These are phyloP conservation scores for Papilio aristodemus DNA, from an alignment of 1,140 invertebrate species.

Conservation along the genomic window DNA sequence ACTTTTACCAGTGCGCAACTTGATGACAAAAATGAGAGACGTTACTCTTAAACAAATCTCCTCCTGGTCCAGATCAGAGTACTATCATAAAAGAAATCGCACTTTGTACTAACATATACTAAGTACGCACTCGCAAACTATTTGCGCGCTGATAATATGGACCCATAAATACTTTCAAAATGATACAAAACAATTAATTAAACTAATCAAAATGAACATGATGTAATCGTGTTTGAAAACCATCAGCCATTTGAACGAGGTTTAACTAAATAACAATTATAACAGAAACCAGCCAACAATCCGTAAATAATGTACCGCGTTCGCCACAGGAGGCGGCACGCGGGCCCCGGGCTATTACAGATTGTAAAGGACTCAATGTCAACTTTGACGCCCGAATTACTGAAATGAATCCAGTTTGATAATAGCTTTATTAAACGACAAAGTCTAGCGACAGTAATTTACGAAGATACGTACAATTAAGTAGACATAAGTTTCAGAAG, in stretches of 20 bases:
- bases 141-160: no score
- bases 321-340: background rate
- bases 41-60: no score
- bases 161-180: no score
- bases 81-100: no score
- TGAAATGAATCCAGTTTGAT: constrained; percentile 10
- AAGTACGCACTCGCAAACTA: no score
- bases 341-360: constrained; percentile 18
- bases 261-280: constrained; percentile 13
- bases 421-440: constrained; percentile 25
- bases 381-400: constrained; percentile 16
- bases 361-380: constrained; percentile 28
- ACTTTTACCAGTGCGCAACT: no score
- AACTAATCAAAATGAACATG: constrained; percentile 1
- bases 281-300: constrained; percentile 8
- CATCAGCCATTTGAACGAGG: background rate
- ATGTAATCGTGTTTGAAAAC: background rate
- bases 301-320: constrained; percentile 15
- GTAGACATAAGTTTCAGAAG: background rate
- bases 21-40: no score
- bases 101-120: no score
- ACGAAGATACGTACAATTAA: background rate
- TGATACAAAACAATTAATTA: no score
- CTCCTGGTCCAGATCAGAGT: no score
- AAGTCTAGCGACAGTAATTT: constrained; percentile 11